Evolutionary conservation across 2,113 vertebrate genomes (phyloP), one percentile per base, ranked within the genome.

Genomic region (Rhynchomys soricoides): DNA sequence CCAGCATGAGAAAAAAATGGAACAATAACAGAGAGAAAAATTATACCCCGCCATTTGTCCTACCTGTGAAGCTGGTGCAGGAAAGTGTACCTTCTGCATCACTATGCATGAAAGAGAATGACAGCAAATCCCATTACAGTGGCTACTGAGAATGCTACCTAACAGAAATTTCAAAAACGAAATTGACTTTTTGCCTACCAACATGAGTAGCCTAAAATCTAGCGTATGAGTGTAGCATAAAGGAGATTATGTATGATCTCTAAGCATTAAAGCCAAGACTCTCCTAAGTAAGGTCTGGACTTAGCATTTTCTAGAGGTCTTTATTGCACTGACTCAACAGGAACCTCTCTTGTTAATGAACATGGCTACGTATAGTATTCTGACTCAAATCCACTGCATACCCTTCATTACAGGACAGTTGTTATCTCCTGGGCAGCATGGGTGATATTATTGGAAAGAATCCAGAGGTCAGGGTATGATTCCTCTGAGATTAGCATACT

Each of bases 1-100:
- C 37, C n/a, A 43, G 55, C 12, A 29, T 24, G 24, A 26, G 21
- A 59, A 40, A 55, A 52, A 82, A 82, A 26, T 40, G 22, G 0
- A 13, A 59, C 11, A 82, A 81, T 11, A 57, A 83, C 55, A 43
- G 40, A 43, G n/a, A 48, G 7, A 83, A 83, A 83, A 10, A 43
- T 59, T 57, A 29, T 12, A 43, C 7, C n/a, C 24, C 43, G 24
- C 34, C 5, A 29, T n/a, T 62, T 83, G 57, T 29, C 24, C 24
- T 57, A 43, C 24, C 7, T 43, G 13, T 19, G n/a, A 29, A 83
- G 13, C 24, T 17, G 57, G 57, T 26, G 37, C 55, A 43, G 34
- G 22, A 13, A 3, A 29, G 24, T 83, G 13, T 43, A 13, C 4
- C 1, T 62, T 62, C 81, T 11, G 1, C 1, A 0, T 12, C 1